Base-by-base conservation (phyloP, 2,888 invertebrate genomes). In the Gymnosoma rotundatum region DNA sequence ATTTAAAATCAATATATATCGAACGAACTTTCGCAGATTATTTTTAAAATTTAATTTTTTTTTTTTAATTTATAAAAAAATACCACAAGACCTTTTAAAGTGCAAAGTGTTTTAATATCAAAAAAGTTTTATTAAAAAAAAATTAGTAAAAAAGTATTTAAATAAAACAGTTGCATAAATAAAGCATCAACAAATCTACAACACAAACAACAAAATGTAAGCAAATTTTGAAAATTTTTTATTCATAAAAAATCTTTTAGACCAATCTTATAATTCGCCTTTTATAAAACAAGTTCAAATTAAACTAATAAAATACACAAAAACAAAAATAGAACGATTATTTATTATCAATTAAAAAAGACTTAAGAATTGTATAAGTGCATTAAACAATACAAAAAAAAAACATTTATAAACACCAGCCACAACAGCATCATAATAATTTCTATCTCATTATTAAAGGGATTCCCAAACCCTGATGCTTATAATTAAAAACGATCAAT, bases 1-100 rank as follows among this genome's bases (percentile, higher is more conserved):
- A 60, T 56, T 83, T 69, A 9, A 54, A 63, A 70, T 2, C 1
- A 18, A 52, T 42, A n/a, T 5, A 50, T 72, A 69, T 18, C 85
- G 78, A 82, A 82, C 82, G 78, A 82, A 85, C 80, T 32, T 80
- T 72, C 38, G 8, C 73, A 48, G 45, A 42, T 50, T 63, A 9
- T 52, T 61, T 69, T 38, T 48, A 7, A 8, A 5, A 8, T 32
- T 32, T 5, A 7, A 4, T 2, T 2, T 32, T 32, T 32, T 32
- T 32, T 32, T 32, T 32, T 32, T 32, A 7, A 32, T 48, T n/a
- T n/a, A 48, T 3, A 50, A 58, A 42, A 42, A 20, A 75, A 66
- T 63, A 70, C 48, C 6, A 36, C 12, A 38, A 16, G 36, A 67
- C 36, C 36, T 16, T 54, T 7, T 50, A 50, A 60, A 66, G 61